A percentile compares a stretch with the other conserved stretches of the same genome.
phyloP scores from a whole-genome alignment of 2,797 vertebrate genomes.

The Varecia variegata region DNA sequence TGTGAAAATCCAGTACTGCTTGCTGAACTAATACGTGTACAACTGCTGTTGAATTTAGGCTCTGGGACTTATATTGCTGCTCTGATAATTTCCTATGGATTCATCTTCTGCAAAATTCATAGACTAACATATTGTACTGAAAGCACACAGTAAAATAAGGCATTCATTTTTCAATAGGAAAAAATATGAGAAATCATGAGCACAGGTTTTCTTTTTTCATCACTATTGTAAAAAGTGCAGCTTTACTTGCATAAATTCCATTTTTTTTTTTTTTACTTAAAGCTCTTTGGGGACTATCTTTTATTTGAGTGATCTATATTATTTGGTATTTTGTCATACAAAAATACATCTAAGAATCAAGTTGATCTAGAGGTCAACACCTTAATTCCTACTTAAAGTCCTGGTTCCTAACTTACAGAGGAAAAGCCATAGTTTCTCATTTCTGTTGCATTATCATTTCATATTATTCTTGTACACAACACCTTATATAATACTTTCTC shows the following conservation, averaged over 20 bases:
- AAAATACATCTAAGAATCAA: background rate
- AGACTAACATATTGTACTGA: slow-evolving; percentile 55
- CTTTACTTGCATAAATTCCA: background rate
- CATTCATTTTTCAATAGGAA: slow-evolving; percentile 28
- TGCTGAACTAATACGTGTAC: background rate
- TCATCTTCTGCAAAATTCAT: slow-evolving; percentile 55
- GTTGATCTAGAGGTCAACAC: background rate
- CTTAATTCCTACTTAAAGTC: background rate
- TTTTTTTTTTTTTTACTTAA: background rate
- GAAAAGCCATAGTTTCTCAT: background rate
- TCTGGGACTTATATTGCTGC: background rate
- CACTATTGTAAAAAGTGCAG: background rate
- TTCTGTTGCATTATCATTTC: background rate
- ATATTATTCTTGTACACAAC: background rate
- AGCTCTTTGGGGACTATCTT: background rate
- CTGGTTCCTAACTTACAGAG: background rate
- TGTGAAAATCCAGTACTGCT: slow-evolving; percentile 61
- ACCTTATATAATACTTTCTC: background rate
- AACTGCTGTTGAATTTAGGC: slow-evolving; percentile 49
- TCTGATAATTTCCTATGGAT: slow-evolving; percentile 50
- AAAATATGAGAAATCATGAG: background rate
- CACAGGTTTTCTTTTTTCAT: background rate
- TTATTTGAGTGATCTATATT: background rate
- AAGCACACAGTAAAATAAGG: background rate
- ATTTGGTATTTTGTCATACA: background rate